These are phyloP conservation scores for Thomomys bottae DNA, from an alignment of 2,113 vertebrate genomes.

Conservation along the genomic window DNA sequence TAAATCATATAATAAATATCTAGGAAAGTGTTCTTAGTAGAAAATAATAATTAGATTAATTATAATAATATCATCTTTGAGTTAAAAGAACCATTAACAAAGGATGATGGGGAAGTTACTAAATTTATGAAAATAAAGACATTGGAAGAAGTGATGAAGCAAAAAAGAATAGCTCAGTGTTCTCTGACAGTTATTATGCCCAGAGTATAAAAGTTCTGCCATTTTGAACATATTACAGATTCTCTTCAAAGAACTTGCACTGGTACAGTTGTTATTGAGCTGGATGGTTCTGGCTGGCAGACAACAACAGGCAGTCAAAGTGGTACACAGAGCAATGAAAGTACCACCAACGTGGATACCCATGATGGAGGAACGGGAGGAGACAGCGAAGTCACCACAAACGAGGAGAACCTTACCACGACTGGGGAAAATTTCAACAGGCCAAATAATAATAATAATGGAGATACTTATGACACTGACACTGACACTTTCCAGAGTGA, in stretches of 20 bases:
- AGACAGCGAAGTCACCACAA: accelerated
- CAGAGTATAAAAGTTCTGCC: slow-evolving; percentile 1
- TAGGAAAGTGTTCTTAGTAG: not conserved
- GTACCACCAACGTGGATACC: accelerated
- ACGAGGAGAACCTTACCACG: accelerated
- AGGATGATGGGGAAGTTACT: not conserved
- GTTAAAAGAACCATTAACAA: not conserved
- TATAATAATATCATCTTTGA: not conserved
- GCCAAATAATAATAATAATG: accelerated
- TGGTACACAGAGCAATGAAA: accelerated
- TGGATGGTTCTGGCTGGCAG: accelerated
- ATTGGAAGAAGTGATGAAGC: not conserved
- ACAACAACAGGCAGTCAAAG: accelerated
- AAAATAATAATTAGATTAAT: not conserved
- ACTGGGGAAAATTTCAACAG: accelerated
- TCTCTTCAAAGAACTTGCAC: slow-evolving; percentile 75
- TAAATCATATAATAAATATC: not conserved
- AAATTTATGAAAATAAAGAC: not conserved
- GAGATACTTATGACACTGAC: accelerated
- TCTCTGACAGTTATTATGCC: not conserved
- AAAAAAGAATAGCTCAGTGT: slow-evolving; percentile 17
- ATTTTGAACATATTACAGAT: slow-evolving; percentile 66
- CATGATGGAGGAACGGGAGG: accelerated
- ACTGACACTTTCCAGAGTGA: no score
- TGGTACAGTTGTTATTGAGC: slow-evolving; percentile 61